These are phyloP conservation scores for Gouania willdenowi DNA, from an alignment of 2,797 vertebrate species.

Conservation along the genomic window DNA sequence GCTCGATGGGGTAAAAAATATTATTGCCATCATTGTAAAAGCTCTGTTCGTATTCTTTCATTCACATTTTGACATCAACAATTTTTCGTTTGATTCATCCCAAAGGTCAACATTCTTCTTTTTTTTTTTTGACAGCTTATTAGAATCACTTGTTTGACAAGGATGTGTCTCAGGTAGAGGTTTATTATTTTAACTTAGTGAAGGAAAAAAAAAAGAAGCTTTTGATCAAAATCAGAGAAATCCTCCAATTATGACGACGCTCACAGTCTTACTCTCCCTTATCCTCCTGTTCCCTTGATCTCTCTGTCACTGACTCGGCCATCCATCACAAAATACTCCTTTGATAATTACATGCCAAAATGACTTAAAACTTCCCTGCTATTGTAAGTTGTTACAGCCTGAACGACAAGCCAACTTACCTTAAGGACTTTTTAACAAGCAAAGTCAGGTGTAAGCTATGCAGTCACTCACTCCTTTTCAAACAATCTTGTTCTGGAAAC, in stretches of 20 bases:
- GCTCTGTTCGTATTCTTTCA: slow-evolving; percentile 6
- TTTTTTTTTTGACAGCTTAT: slow-evolving; percentile 51
- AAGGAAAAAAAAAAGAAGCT: slow-evolving; percentile 37
- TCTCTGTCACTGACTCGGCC: slow-evolving; percentile 46
- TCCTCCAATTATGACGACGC: slow-evolving; percentile 63
- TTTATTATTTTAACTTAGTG: slow-evolving; percentile 48
- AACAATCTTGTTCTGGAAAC: slow-evolving; percentile 46
- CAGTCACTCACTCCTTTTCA: slow-evolving; percentile 44
- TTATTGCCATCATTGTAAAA: background rate
- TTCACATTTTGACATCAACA: slow-evolving; percentile 16
- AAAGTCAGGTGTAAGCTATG: slow-evolving; percentile 45
- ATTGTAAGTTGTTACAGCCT: slow-evolving; percentile 56
- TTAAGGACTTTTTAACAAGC: slow-evolving; percentile 68
- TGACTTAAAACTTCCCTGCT: slow-evolving; percentile 72
- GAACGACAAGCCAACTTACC: slow-evolving; percentile 73
- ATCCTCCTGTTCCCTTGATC: slow-evolving; percentile 49
- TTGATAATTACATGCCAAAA: slow-evolving; percentile 80
- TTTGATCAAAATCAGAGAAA: slow-evolving; percentile 62
- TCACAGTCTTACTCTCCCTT: slow-evolving; percentile 39
- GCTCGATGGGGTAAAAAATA: background rate
- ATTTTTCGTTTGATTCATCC: slow-evolving; percentile 22
- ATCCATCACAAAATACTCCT: slow-evolving; percentile 74
- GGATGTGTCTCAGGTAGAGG: slow-evolving; percentile 40
- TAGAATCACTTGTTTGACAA: slow-evolving; percentile 52
- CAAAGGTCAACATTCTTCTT: slow-evolving; percentile 39